These are phyloP conservation scores for Cyclura pinguis DNA, from an alignment of 2,797 vertebrate genomes.

Conservation along the genomic window DNA sequence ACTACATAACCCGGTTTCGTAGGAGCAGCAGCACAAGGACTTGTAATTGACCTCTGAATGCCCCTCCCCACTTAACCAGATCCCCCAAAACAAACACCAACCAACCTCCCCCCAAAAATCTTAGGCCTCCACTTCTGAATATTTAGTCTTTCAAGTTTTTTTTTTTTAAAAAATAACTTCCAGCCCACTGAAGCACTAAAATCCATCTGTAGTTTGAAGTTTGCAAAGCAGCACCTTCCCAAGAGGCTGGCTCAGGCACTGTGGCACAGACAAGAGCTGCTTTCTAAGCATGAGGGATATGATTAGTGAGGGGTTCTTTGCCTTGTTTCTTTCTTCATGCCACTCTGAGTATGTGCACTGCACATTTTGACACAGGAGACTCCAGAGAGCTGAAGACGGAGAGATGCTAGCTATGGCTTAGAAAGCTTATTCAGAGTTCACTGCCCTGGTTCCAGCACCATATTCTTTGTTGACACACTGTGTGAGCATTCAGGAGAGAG, in stretches of 20 bases:
- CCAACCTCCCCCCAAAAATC: not conserved
- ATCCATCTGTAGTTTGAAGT: not conserved
- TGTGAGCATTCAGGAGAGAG: not conserved
- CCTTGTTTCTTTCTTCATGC: not conserved
- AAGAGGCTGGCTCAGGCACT: not conserved
- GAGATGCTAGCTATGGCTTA: not conserved
- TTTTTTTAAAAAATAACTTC: not conserved
- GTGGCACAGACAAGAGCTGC: not conserved
- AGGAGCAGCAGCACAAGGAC: not conserved
- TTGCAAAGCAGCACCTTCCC: not conserved
- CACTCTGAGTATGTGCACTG: not conserved
- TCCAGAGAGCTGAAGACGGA: not conserved
- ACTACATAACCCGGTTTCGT: not conserved
- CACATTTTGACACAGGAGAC: not conserved
- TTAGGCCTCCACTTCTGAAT: not conserved
- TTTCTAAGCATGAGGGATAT: not conserved
- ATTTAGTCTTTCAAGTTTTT: not conserved
- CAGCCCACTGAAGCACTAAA: not conserved
- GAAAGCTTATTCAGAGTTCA: not conserved
- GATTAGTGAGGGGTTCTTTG: not conserved
- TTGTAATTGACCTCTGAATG: not conserved
- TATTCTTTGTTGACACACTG: not conserved
- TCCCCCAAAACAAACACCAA: too few relatives aligned
- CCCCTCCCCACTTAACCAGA: not conserved
- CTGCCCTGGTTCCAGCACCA: not conserved